Evolutionary conservation across 1,140 invertebrate genomes (phyloP).

Genomic region (Centruroides sculpturatus): DNA sequence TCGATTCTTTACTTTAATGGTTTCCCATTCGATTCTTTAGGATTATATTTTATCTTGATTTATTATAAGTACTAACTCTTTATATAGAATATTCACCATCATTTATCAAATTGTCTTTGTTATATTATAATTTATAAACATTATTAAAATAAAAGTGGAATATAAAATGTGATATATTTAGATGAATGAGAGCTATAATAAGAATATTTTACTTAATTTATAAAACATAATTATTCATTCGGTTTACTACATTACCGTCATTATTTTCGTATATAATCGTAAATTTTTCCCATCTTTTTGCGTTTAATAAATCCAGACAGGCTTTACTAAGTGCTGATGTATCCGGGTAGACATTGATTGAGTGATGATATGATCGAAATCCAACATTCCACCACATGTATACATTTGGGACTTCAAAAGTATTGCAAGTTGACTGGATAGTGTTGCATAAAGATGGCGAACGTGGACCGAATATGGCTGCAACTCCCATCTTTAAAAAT

Average conservation of each 20-base stretch:
- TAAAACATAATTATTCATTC: too few relatives aligned
- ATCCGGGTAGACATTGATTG: slow-evolving; percentile 88
- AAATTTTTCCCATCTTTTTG: slow-evolving; percentile 84
- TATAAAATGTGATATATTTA: too few relatives aligned
- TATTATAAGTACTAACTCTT: too few relatives aligned
- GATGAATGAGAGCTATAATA: too few relatives aligned
- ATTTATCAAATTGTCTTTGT: too few relatives aligned
- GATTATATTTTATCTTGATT: too few relatives aligned
- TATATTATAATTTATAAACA: too few relatives aligned
- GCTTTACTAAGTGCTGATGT: slow-evolving; percentile 80
- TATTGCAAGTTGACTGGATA: slow-evolving; percentile 89
- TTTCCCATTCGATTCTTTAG: too few relatives aligned
- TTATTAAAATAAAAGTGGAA: too few relatives aligned
- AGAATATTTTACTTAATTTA: too few relatives aligned
- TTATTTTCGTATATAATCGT: slow-evolving; percentile 92
- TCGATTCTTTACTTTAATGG: too few relatives aligned
- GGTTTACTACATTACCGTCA: slow-evolving; percentile 41
- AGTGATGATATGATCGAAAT: slow-evolving; percentile 64
- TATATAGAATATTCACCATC: too few relatives aligned
- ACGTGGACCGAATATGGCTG: slow-evolving; percentile 86
- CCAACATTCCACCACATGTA: slow-evolving; percentile 86
- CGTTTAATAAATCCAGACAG: slow-evolving; percentile 72
- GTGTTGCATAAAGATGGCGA: slow-evolving; percentile 75
- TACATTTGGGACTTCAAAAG: slow-evolving; percentile 88
- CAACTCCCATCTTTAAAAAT: slow-evolving; percentile 66